Evolutionary conservation across 2,113 vertebrate genomes (phyloP).

Genomic region (Carlito syrichta): DNA sequence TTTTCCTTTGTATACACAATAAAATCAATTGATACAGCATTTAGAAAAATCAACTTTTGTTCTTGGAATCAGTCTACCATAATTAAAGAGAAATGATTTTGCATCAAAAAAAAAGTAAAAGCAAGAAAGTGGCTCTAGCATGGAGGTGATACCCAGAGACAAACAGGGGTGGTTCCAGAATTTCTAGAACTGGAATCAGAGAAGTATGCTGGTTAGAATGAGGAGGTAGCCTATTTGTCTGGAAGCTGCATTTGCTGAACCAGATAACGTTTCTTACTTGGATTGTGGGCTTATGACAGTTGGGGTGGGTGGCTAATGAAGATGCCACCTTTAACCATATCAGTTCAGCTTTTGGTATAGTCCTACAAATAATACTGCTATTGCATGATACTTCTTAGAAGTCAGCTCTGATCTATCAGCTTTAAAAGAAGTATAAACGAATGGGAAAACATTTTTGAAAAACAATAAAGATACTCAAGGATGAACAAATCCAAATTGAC

Average conservation of each 20-base stretch:
- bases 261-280: background rate
- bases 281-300: background rate
- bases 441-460: background rate
- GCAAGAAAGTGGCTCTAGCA: background rate
- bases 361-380: background rate
- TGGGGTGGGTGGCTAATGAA: background rate
- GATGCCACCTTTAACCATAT: background rate
- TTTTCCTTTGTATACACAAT: background rate
- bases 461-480: background rate
- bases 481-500: background rate
- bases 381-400: background rate
- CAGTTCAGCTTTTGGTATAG: background rate
- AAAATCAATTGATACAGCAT: background rate
- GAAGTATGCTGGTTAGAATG: background rate
- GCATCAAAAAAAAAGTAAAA: background rate
- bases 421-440: slow-evolving; percentile 4
- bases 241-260: background rate
- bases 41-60: background rate
- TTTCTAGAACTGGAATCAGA: background rate
- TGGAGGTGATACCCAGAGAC: background rate
- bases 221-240: background rate
- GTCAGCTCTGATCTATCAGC: background rate
- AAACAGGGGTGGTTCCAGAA: background rate
- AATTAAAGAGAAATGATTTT: background rate
- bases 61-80: background rate